Evolutionary conservation across 37 sponge, comb jelly and placozoan genomes (phyloP), one percentile per base, ranked within the genome.

Genomic region (Oscarella lobularis): DNA sequence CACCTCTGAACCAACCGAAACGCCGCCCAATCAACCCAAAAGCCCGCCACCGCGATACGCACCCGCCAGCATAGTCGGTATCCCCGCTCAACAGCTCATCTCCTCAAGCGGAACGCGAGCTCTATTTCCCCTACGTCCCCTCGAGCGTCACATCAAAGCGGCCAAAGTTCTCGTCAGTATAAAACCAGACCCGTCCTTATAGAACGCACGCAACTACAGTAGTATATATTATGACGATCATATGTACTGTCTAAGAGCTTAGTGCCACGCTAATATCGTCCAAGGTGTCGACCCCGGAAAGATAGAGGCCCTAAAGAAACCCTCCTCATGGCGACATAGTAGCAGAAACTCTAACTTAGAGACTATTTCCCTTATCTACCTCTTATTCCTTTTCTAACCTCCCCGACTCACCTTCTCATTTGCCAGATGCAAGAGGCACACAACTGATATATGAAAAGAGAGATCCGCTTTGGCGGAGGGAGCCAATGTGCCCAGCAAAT

Each of bases 381-480:
- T n/a, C n/a, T n/a, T n/a, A n/a, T n/a, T n/a, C n/a, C n/a, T n/a
- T n/a, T n/a, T n/a, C n/a, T n/a, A n/a, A n/a, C n/a, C n/a, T n/a
- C n/a, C n/a, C n/a, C n/a, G n/a, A n/a, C n/a, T n/a, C 40, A 87
- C 92, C 92, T 91, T 87, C 54, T 94, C 95, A 81, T 94, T 94
- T 3, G 91, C 91, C 6, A 94, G 78, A 41, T 94, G 95, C 6
- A 94, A 84, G 0, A 94, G 77, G 48, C 90, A 94, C 5, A 90
- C 88, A 77, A 94, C 87, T 36, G 82, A 73, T 35, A 94, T 87
- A 0, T 88, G 90, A 2, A 94, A 77, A 20, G 90, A 87, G 27
- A 94, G 66, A 39, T 90, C 82, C 35, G 79, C 81, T 0, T 77
- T 39, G 74, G 75, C 83, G 2, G 68, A 35, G 20, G 33, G 66